Conservation (phyloP, 2,113 vertebrate species). For the Cyphomyrus plagiostoma region DNA sequence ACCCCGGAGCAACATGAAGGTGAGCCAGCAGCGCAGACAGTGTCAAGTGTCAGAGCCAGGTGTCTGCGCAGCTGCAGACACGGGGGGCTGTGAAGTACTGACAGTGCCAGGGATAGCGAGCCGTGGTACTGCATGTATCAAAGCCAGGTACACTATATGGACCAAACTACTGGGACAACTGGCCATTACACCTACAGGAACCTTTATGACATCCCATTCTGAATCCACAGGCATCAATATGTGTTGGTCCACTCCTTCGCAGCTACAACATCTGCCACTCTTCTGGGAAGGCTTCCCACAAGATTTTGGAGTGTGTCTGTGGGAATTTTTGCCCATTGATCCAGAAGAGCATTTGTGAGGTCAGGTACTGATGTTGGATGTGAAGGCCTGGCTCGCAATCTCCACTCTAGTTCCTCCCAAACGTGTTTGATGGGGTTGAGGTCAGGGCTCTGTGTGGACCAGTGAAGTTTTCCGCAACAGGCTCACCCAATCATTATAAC, state of each 20-base stretch:
- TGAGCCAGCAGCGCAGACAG: constrained; percentile 43
- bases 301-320: background rate
- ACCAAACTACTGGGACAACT: background rate
- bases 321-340: background rate
- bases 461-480: background rate
- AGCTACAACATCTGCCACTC: background rate
- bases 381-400: background rate
- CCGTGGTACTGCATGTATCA: background rate
- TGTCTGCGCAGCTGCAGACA: background rate
- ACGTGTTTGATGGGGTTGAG: background rate
- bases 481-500: background rate
- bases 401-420: background rate
- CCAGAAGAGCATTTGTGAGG: background rate
- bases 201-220: background rate
- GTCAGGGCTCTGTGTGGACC: background rate
- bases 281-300: background rate
- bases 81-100: background rate
- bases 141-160: background rate
- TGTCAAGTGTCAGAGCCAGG: background rate
- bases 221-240: background rate
- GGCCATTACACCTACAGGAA: background rate
- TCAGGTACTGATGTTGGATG: background rate
- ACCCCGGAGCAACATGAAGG: constrained; percentile 81
- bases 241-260: background rate
- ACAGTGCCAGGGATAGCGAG: background rate